Evolutionary conservation across 2,888 invertebrate genomes (phyloP).

Genomic region (Campoplex capitator): DNA sequence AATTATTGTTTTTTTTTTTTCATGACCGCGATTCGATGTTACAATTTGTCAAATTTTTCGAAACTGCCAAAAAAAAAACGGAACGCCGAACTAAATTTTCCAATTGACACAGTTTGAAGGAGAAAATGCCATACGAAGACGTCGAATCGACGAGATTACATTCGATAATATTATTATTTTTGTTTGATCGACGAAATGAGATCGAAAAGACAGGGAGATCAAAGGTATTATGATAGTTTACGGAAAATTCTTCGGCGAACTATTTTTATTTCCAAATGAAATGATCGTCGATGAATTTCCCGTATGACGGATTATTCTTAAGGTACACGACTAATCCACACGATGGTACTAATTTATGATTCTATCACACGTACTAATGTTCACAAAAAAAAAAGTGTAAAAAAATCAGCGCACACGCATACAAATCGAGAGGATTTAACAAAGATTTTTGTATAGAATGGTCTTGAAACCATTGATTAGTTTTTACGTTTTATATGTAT

Average conservation of each 20-base stretch:
- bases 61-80: neutral
- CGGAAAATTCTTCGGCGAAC: conserved; percentile 48
- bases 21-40: conserved; percentile 37
- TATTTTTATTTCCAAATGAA: conserved; percentile 24
- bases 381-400: conserved; percentile 11
- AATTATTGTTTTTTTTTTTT: conserved; percentile 17
- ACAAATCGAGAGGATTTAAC: conserved; percentile 39
- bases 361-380: conserved; percentile 65
- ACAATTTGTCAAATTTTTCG: conserved; percentile 24
- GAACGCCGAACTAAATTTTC: conserved; percentile 22
- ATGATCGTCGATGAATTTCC: conserved; percentile 51
- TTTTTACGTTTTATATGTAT: conserved; percentile 54
- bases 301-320: conserved; percentile 28
- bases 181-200: conserved; percentile 12
- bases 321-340: conserved; percentile 37
- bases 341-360: conserved; percentile 58
- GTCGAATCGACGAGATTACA: conserved; percentile 66
- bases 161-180: conserved; percentile 26
- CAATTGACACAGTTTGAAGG: conserved; percentile 12
- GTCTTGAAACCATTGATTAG: conserved; percentile 61
- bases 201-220: conserved; percentile 5
- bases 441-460: conserved; percentile 69
- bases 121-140: conserved; percentile 76
- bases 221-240: conserved; percentile 52
- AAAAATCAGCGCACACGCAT: conserved; percentile 19